Percentiles rank a stretch among this genome's conserved stretches.
phyloP scores from a whole-genome alignment of 2,888 invertebrate genomes.

The Stenchaetothrips biformis region DNA sequence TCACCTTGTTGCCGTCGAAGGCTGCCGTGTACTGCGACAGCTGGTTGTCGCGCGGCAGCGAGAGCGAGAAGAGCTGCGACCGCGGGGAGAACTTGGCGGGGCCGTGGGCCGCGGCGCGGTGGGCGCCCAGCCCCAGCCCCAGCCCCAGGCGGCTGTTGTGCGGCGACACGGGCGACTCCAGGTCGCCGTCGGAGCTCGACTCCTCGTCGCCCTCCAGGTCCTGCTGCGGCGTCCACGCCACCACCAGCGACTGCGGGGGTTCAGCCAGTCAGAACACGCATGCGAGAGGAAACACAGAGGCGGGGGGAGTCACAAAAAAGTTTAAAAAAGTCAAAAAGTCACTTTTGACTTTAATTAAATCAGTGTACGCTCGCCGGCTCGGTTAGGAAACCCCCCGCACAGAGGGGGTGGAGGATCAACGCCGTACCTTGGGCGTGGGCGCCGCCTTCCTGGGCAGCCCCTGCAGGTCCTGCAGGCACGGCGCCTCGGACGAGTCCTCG shows the following conservation, averaged over 20 bases:
- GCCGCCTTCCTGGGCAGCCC: neutral
- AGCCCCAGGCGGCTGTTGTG: constrained; percentile 40
- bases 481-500: constrained; percentile 39
- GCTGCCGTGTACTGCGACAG: constrained; percentile 39
- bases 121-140: neutral
- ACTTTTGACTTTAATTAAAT: too few species aligned
- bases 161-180: constrained; percentile 40
- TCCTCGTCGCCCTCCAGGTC: constrained; percentile 64
- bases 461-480: neutral
- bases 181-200: constrained; percentile 51
- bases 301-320: too few species aligned
- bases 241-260: constrained; percentile 32
- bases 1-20: constrained; percentile 14
- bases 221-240: constrained; percentile 78
- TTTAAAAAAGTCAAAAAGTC: too few species aligned
- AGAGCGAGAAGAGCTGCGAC: constrained; percentile 68
- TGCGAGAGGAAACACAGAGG: constrained; percentile 29
- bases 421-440: neutral
- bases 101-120: constrained; percentile 32
- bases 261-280: neutral
- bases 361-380: too few species aligned
- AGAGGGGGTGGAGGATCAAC: too few species aligned
- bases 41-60: constrained; percentile 63
- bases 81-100: constrained; percentile 47
- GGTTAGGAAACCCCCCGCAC: too few species aligned